These are phyloP conservation scores for Metallyticus violacea DNA, from an alignment of 2,888 invertebrate genomes.

Conservation along the genomic window DNA sequence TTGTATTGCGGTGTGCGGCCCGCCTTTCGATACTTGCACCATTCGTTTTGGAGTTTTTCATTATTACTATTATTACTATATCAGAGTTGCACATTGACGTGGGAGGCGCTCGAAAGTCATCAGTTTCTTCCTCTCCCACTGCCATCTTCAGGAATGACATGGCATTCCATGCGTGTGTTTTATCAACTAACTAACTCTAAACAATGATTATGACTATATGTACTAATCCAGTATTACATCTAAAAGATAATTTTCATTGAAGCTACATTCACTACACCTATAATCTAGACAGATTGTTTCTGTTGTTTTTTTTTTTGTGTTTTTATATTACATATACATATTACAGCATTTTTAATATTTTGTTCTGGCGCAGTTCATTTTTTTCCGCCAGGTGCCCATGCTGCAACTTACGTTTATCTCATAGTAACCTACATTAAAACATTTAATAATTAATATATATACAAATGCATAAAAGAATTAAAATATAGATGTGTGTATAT, in stretches of 20 bases:
- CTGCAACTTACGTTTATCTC: neutral
- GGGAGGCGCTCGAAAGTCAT: neutral
- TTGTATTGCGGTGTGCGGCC: conserved; percentile 15
- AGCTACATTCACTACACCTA: conserved; percentile 29
- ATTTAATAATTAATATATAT: conserved; percentile 46
- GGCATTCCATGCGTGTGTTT: conserved; percentile 4
- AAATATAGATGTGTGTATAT: conserved; percentile 34
- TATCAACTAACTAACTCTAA: conserved; percentile 23
- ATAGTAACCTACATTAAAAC: conserved; percentile 41
- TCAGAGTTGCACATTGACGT: neutral
- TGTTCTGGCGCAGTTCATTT: neutral
- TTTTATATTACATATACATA: conserved; percentile 25
- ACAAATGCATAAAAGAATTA: conserved; percentile 48
- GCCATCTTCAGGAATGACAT: conserved; percentile 3
- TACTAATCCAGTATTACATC: conserved; percentile 26
- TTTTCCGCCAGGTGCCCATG: conserved; percentile 12
- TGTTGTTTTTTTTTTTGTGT: conserved; percentile 16
- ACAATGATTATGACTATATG: conserved; percentile 23
- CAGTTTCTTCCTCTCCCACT: neutral
- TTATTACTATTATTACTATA: neutral
- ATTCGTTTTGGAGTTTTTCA: conserved; percentile 1
- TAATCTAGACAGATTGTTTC: conserved; percentile 22
- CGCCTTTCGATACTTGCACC: neutral
- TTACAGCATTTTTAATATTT: conserved; percentile 22
- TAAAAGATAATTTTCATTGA: conserved; percentile 26